phyloP scores from a whole-genome alignment of 64 coral and sea anemone species.

The Montipora foliosa region DNA sequence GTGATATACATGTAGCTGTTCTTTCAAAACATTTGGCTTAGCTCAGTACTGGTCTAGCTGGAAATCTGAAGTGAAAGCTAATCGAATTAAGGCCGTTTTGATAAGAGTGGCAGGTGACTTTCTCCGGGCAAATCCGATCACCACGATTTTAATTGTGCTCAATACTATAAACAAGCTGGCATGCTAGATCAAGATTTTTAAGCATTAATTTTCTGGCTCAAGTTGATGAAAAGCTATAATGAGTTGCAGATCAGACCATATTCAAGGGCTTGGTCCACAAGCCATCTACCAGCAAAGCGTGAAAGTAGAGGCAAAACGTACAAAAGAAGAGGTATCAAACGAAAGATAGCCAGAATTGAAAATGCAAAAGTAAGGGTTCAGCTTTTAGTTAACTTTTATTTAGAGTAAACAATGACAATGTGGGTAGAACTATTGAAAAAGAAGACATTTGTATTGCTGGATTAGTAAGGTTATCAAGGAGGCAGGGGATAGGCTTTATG shows the following conservation, averaged over 20 bases:
- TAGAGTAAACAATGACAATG: background rate
- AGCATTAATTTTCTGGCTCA: constrained; percentile 17
- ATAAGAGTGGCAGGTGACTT: background rate
- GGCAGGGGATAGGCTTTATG: background rate
- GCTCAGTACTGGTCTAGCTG: constrained; percentile 10
- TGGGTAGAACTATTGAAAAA: background rate
- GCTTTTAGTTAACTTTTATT: background rate
- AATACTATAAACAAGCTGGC: background rate
- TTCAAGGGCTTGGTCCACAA: constrained; percentile 22
- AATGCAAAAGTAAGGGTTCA: constrained; percentile 34
- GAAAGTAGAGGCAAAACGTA: constrained; percentile 46
- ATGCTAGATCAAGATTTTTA: constrained; percentile 2
- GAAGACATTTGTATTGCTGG: constrained; percentile 28
- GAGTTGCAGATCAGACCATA: background rate
- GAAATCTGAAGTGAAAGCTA: constrained; percentile 1
- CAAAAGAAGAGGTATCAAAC: constrained; percentile 32
- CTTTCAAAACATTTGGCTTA: constrained; percentile 23
- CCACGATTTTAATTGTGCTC: background rate
- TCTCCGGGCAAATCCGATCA: no score
- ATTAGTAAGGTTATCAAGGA: constrained; percentile 14
- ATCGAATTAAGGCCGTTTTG: background rate
- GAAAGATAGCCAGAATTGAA: constrained; percentile 5
- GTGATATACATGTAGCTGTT: background rate
- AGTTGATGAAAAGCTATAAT: constrained; percentile 14
- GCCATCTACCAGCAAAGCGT: constrained; percentile 2